Base-by-base conservation (phyloP, 2,797 vertebrate species). In the Eulemur mongoz region DNA sequence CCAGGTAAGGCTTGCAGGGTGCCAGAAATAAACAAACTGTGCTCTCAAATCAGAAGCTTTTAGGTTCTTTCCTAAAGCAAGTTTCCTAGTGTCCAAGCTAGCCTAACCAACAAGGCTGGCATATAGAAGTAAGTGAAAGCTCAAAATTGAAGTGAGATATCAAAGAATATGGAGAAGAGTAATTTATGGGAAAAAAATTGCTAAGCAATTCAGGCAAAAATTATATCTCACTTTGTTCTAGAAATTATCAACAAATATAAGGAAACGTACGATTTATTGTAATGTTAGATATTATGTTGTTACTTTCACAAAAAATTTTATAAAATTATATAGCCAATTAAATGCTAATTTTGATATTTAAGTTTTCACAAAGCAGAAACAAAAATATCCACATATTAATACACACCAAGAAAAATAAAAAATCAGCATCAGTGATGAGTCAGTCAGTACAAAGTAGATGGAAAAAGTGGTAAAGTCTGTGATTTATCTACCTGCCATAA, bases 381-480 rank as follows among this genome's bases (percentile, higher is more conserved):
- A 95, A 79, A 91, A 78, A 69, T 81, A 80, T 38, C 20, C 43
- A 78, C 32, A 82, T 30, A 70, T 43, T 73, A 91, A 75, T 35
- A 10, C 30, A 23, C 4, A 87, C 22, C 4, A 13, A 57, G 65
- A 70, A 88, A 87, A 73, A 63, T 32, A 65, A 38, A 11, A 80
- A 92, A 72, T 85, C 35, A 35, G 14, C 38, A 15, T 85, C 96
- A 96, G 79, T 96, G 94, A 98, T 86, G 54, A 98, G 97, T 97
- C 97, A 93, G 93, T 95, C 97, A 94, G 93, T 95, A 96, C 65
- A 96, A 94, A 72, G 75, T 57, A 94, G 97, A 98, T 89, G 17
- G 92, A 84, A 54, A 96, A 82, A 94, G 40, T 14, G 92, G 27
- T 35, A 89, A 93, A 97, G 94, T 43, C 0, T 25, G 20, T 89